Conservation (phyloP, 2,797 vertebrate species). For the Pantherophis vulpinus region DNA sequence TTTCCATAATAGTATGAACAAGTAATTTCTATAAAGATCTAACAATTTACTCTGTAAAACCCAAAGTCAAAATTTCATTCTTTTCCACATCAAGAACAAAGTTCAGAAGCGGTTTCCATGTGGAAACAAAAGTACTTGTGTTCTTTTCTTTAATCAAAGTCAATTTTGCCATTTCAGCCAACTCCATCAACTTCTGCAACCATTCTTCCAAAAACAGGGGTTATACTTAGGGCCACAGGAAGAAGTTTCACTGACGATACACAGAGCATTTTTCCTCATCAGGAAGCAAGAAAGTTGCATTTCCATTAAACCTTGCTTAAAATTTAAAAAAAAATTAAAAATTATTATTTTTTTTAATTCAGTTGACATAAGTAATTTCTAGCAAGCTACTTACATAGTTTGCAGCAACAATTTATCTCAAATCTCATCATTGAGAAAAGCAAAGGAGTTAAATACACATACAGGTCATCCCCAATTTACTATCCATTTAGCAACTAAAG, state of each 20-base stretch:
- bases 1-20: too few species aligned
- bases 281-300: neutral
- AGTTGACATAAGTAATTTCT: neutral
- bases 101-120: too few species aligned
- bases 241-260: neutral
- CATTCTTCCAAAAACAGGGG: neutral
- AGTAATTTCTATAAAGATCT: too few species aligned
- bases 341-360: neutral
- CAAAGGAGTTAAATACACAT: neutral
- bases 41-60: too few species aligned
- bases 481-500: neutral
- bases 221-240: neutral
- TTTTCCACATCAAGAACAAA: too few species aligned
- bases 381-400: neutral
- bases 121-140: too few species aligned
- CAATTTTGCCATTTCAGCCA: too few species aligned
- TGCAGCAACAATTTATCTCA: neutral
- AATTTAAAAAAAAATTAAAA: neutral
- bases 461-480: neutral
- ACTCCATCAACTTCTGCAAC: too few species aligned
- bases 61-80: too few species aligned
- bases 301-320: neutral
- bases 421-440: neutral
- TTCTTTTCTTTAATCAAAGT: too few species aligned
- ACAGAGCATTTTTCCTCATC: neutral